A percentile compares a stretch with the other conserved stretches of the same genome.
Conservation (phyloP, 2,888 invertebrate species). For the Fabriciana adippe region DNA sequence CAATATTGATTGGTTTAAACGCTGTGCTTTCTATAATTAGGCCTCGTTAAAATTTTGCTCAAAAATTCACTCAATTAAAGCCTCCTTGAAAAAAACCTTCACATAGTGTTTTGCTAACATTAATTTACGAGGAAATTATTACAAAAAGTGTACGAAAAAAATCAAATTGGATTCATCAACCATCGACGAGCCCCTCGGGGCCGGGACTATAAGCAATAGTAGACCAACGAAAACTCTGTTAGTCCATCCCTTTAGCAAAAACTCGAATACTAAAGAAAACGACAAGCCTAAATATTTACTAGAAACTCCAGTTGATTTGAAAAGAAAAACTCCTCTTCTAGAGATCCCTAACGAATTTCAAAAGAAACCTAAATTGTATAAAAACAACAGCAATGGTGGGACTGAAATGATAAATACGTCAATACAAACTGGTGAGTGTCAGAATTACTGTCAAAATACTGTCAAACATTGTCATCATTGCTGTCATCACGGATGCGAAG, state of each 20-base stretch:
- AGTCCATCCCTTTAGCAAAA: conserved; percentile 60
- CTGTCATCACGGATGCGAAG: conserved; percentile 44
- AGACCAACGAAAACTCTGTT: conserved; percentile 57
- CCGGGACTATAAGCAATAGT: conserved; percentile 54
- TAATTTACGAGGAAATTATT: not conserved
- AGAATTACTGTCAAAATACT: conserved; percentile 35
- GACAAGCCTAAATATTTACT: conserved; percentile 58
- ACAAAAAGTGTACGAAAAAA: conserved; percentile 42
- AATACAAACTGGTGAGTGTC: conserved; percentile 42
- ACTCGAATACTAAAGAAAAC: conserved; percentile 26
- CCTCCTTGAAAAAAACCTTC: too few relatives aligned
- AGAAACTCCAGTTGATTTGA: conserved; percentile 69
- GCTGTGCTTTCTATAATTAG: too few relatives aligned
- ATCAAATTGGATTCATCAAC: conserved; percentile 72
- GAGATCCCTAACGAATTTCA: conserved; percentile 60
- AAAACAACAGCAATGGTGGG: conserved; percentile 22
- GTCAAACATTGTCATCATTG: conserved; percentile 52
- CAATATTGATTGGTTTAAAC: not conserved
- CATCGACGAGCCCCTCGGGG: conserved; percentile 60
- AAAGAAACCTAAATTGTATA: conserved; percentile 64
- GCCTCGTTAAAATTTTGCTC: too few relatives aligned
- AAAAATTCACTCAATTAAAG: too few relatives aligned
- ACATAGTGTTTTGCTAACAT: too few relatives aligned
- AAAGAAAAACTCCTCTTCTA: conserved; percentile 62
- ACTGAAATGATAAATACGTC: conserved; percentile 51